Conservation (phyloP, 2,113 vertebrate genomes). For the Calidris pygmaea region DNA sequence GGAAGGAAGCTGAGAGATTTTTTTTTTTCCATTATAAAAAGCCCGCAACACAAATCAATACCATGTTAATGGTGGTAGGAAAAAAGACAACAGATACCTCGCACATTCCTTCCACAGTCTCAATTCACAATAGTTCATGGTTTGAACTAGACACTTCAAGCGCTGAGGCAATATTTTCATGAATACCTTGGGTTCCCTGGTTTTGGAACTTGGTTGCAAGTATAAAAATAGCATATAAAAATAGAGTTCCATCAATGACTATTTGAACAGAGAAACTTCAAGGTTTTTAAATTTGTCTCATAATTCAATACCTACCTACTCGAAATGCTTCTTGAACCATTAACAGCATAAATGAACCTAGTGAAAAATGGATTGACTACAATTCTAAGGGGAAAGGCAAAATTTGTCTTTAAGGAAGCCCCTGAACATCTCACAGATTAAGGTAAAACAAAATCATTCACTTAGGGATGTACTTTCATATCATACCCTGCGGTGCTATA, state of each 20-base stretch:
- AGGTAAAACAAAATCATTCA: not conserved
- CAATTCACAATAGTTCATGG: not conserved
- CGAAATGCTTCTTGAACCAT: constrained; percentile 42
- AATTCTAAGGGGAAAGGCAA: not conserved
- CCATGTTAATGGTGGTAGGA: not conserved
- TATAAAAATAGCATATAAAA: constrained; percentile 7
- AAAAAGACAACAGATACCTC: not conserved
- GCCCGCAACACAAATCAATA: not conserved
- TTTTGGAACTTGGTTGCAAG: not conserved
- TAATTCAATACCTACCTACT: not conserved
- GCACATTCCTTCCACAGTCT: not conserved
- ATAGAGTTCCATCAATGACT: not conserved
- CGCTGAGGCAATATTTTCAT: not conserved
- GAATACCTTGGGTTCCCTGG: not conserved
- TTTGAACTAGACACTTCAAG: not conserved
- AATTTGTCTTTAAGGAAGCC: not conserved
- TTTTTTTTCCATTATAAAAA: not conserved
- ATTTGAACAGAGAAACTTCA: not conserved
- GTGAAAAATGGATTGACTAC: not conserved
- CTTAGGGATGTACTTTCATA: not conserved
- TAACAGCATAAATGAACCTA: constrained; percentile 1
- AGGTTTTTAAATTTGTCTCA: constrained; percentile 10
- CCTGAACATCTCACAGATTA: not conserved
- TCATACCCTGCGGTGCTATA: not conserved
- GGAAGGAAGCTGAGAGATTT: not conserved